phyloP scores from a whole-genome alignment of 2,888 invertebrate species.

The Lepidonotus clava region DNA sequence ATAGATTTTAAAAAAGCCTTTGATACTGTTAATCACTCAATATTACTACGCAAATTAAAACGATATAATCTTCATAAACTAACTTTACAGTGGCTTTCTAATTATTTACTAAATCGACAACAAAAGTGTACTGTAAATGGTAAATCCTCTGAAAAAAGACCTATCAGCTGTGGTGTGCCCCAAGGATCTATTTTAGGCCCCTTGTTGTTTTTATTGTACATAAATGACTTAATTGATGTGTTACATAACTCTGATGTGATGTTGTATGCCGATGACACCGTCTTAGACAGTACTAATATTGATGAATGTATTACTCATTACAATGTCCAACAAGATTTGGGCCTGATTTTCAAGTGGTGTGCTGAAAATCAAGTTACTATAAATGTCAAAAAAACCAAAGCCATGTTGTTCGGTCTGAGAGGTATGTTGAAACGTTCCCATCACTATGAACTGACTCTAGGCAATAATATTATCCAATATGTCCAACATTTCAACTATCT shows the following conservation, averaged over 20 bases:
- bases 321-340: too few relatives aligned
- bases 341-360: too few relatives aligned
- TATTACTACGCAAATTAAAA: background rate
- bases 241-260: too few relatives aligned
- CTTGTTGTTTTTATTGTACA: too few relatives aligned
- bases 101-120: background rate
- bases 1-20: background rate
- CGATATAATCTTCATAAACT: background rate
- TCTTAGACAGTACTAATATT: background rate
- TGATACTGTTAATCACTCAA: background rate
- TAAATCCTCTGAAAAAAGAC: background rate
- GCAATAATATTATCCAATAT: too few relatives aligned
- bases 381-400: too few relatives aligned
- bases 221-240: background rate
- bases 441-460: too few relatives aligned
- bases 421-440: too few relatives aligned
- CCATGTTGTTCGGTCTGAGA: too few relatives aligned
- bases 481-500: too few relatives aligned
- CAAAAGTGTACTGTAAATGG: background rate
- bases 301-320: too few relatives aligned
- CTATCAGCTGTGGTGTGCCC: background rate
- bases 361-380: too few relatives aligned
- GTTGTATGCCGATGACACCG: conserved; percentile 9
- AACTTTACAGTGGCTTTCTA: background rate
- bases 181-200: background rate